Evolutionary conservation across 2,797 vertebrate genomes (phyloP).

Genomic region (Catharus ustulatus): DNA sequence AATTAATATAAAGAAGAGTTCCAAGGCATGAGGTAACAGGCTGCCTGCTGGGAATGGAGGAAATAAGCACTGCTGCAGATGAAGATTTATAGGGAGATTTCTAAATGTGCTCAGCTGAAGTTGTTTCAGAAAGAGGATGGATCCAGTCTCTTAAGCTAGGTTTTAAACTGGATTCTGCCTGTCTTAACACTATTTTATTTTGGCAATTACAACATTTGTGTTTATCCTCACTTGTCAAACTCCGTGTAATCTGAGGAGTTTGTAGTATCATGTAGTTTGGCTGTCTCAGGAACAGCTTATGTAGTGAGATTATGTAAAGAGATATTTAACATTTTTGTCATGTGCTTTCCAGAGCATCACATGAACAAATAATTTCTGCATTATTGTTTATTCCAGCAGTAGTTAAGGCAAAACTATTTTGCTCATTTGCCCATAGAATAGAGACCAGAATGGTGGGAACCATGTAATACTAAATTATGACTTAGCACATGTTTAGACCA

Average conservation of each 20-base stretch:
- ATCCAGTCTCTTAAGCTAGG: background rate
- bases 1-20: background rate
- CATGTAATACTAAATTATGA: background rate
- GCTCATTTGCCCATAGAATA: background rate
- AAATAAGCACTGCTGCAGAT: background rate
- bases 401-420: background rate
- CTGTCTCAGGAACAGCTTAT: slow-evolving; percentile 31
- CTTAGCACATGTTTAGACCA: background rate
- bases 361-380: slow-evolving; percentile 19
- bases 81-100: slow-evolving; percentile 2
- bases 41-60: background rate
- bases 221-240: slow-evolving; percentile 39
- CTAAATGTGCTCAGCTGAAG: background rate
- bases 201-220: slow-evolving; percentile 59
- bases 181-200: slow-evolving; percentile 47
- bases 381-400: background rate
- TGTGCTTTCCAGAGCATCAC: slow-evolving; percentile 10
- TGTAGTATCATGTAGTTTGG: background rate
- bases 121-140: background rate
- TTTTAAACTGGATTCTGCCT: slow-evolving; percentile 28
- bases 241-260: slow-evolving; percentile 29
- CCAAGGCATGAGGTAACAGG: background rate
- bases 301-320: background rate
- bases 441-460: background rate
- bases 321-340: background rate